These are phyloP conservation scores for Ophraella communa DNA, from an alignment of 2,888 invertebrate genomes.

Conservation along the genomic window DNA sequence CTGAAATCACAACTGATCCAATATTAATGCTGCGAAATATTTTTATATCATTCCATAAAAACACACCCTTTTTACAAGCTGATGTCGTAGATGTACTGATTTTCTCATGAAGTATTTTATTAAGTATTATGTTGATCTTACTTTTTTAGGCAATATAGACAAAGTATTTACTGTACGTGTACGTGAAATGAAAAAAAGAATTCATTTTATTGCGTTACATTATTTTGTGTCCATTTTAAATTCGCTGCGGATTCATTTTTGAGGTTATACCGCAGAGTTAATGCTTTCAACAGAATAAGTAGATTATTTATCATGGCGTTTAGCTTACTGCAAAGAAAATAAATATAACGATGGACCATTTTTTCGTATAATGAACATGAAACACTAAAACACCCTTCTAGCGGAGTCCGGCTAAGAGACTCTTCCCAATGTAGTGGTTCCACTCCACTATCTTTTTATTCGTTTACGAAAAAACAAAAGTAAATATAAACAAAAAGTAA, in stretches of 20 bases:
- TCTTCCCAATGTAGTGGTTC: too few species aligned
- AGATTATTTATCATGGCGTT: background rate
- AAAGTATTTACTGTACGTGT: background rate
- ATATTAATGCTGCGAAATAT: constrained; percentile 2
- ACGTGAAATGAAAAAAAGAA: background rate
- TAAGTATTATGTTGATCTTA: constrained; percentile 6
- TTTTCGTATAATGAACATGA: too few species aligned
- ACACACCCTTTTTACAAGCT: constrained; percentile 11
- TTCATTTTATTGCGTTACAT: background rate
- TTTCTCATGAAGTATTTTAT: constrained; percentile 8
- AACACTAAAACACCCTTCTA: too few species aligned
- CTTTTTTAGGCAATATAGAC: constrained; percentile 1
- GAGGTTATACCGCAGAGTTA: too few species aligned
- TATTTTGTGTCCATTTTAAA: too few species aligned
- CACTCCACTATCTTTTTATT: too few species aligned
- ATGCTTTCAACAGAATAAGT: background rate
- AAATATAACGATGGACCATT: too few species aligned
- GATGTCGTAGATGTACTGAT: constrained; percentile 4
- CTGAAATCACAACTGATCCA: background rate
- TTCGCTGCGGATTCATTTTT: background rate
- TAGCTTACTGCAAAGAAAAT: background rate
- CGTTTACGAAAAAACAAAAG: too few species aligned
- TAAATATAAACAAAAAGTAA: too few species aligned
- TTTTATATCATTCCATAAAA: constrained; percentile 5
- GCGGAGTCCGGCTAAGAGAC: too few species aligned